A percentile compares a stretch with the other conserved stretches of the same genome.
Evolutionary conservation across 2,113 vertebrate genomes (phyloP).

Genomic region (Leucosticte australis): DNA sequence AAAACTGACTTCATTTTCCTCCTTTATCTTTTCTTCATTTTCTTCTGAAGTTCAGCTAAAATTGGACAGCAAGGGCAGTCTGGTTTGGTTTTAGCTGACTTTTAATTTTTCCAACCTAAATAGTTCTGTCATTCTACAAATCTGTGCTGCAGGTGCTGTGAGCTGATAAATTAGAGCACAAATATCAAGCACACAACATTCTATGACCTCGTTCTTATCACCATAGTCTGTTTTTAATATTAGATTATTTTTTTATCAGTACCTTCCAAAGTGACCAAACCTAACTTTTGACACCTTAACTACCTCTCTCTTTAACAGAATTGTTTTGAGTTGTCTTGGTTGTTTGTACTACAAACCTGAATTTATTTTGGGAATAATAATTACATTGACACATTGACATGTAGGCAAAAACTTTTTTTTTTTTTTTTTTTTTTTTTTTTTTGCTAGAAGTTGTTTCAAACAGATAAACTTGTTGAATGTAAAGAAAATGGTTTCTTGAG

Average conservation of each 20-base stretch:
- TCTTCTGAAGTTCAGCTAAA: background rate
- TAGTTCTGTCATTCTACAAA: background rate
- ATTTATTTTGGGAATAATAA: background rate
- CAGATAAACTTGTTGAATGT: background rate
- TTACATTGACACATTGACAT: background rate
- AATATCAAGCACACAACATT: background rate
- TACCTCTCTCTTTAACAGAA: background rate
- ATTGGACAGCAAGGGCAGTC: background rate
- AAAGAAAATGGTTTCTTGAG: background rate
- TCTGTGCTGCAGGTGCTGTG: background rate
- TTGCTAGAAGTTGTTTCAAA: background rate
- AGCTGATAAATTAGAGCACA: background rate
- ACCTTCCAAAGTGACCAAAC: background rate
- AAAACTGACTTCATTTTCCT: background rate
- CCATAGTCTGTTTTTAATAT: background rate
- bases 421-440: background rate
- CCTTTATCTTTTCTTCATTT: background rate
- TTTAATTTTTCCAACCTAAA: background rate
- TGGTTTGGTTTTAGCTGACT: background rate
- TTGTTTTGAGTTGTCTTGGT: background rate
- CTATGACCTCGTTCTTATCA: background rate
- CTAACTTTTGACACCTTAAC: background rate
- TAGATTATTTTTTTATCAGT: background rate
- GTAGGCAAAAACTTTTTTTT: background rate
- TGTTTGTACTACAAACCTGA: background rate